phyloP scores from a whole-genome alignment of 2,113 vertebrate species.

The Rutilus rutilus region DNA sequence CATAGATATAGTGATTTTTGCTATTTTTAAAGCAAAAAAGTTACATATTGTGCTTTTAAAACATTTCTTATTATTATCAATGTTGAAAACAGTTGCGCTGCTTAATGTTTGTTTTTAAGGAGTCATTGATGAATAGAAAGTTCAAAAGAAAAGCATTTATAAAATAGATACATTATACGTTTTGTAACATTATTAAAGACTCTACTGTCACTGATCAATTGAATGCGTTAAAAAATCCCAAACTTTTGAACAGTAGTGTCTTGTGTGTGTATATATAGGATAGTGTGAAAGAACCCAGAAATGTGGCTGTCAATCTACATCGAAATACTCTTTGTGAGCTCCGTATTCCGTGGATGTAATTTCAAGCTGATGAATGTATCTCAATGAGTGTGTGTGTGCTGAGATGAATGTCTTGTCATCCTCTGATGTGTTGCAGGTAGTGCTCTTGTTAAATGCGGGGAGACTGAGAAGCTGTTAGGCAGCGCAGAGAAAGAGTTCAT shows the following conservation, averaged over 20 bases:
- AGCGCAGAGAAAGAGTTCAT: conserved; percentile 93
- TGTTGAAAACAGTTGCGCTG: background rate
- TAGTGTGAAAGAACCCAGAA: background rate
- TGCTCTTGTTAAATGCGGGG: conserved; percentile 96
- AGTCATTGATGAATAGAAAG: background rate
- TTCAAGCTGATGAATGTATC: background rate
- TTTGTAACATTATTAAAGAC: too few species aligned
- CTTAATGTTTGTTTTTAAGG: background rate
- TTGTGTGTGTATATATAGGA: background rate
- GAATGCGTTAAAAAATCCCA: too few species aligned
- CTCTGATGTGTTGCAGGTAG: conserved; percentile 81
- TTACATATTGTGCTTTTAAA: too few species aligned
- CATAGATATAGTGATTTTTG: too few species aligned
- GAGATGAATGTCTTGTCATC: background rate
- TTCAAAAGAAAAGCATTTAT: background rate
- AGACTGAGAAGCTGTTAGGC: conserved; percentile 95
- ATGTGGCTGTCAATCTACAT: background rate
- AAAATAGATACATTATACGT: too few species aligned
- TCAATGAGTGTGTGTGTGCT: background rate
- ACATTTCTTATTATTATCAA: background rate
- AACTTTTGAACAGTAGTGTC: too few species aligned
- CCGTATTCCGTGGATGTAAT: background rate
- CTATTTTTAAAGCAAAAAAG: too few species aligned
- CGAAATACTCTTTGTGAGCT: background rate
- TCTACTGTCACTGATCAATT: too few species aligned